Evolutionary conservation across 2,797 vertebrate genomes (phyloP).

Genomic region (Tiaroga cobitis): DNA sequence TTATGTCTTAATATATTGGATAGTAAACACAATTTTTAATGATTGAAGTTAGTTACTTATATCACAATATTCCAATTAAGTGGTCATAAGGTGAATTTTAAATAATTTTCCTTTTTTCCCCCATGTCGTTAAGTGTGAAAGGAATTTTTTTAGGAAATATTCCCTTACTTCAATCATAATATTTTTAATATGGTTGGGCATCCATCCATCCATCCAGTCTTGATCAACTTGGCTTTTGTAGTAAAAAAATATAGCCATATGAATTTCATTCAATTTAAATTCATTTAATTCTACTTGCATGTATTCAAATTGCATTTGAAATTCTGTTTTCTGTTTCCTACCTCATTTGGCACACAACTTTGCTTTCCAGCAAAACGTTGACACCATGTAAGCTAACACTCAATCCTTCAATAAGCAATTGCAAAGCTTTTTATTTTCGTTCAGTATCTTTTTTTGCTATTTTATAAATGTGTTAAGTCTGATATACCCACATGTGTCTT

Average conservation of each 20-base stretch:
- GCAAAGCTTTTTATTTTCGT: neutral
- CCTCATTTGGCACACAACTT: neutral
- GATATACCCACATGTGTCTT: neutral
- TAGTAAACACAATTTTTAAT: neutral
- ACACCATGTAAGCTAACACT: neutral
- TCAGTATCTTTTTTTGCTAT: conserved; percentile 3
- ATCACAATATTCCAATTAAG: neutral
- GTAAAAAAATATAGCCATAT: neutral
- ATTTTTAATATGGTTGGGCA: neutral
- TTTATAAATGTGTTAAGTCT: neutral
- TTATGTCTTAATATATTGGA: conserved; percentile 19
- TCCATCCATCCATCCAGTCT: neutral
- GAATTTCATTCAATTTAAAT: neutral
- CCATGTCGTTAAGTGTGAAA: neutral
- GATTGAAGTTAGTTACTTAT: neutral
- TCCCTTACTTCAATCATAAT: neutral
- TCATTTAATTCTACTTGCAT: neutral
- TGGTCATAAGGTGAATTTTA: neutral
- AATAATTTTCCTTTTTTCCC: neutral
- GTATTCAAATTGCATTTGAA: neutral
- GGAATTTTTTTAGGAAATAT: neutral
- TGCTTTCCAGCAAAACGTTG: neutral
- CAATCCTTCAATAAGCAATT: neutral
- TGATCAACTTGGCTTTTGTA: neutral
- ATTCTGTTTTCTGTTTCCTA: neutral